phyloP scores from a whole-genome alignment of 2,797 vertebrate species.

The Alfaro cultratus region DNA sequence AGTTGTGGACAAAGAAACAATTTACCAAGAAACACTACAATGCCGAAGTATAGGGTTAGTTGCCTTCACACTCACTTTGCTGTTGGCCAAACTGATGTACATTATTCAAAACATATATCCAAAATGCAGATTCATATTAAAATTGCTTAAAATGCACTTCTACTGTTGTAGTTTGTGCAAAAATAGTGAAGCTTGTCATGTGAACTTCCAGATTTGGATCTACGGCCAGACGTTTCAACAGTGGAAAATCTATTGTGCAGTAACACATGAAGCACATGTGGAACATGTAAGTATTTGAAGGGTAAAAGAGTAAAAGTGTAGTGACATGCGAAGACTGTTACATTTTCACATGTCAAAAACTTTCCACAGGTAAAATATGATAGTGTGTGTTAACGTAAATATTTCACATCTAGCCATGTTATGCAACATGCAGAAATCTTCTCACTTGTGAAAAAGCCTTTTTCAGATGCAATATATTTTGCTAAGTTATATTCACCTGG shows the following conservation, averaged over 20 bases:
- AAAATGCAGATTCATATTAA: too few species aligned
- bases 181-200: too few species aligned
- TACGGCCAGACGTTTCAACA: too few species aligned
- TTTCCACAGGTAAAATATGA: neutral
- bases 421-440: neutral
- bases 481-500: neutral
- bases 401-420: neutral
- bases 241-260: neutral
- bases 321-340: neutral
- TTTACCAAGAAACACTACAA: neutral
- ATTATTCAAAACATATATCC: too few species aligned
- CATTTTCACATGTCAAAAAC: neutral
- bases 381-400: neutral
- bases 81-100: too few species aligned
- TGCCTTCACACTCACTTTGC: neutral
- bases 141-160: too few species aligned
- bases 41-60: neutral
- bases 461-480: neutral
- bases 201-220: too few species aligned
- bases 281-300: neutral
- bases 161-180: too few species aligned
- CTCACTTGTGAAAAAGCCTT: neutral
- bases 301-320: too few species aligned
- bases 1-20: neutral
- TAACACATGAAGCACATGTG: neutral